Evolutionary conservation across 2,113 vertebrate species (phyloP).

Genomic region (Phaethon lepturus): DNA sequence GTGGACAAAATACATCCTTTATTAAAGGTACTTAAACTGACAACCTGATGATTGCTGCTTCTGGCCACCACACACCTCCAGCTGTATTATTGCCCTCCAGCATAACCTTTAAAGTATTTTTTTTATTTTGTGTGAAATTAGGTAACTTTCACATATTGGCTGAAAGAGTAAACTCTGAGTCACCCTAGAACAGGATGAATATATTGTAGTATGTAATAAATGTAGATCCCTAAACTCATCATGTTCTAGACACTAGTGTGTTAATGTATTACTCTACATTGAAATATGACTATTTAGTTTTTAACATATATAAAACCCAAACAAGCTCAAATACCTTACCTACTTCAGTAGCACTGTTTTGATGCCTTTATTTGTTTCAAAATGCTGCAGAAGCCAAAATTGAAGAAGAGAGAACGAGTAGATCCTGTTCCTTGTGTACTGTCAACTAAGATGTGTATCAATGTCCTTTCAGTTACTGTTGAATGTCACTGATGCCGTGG

Average conservation of each 20-base stretch:
- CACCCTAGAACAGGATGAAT: background rate
- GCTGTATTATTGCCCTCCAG: background rate
- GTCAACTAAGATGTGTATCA: background rate
- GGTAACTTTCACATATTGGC: background rate
- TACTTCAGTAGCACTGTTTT: background rate
- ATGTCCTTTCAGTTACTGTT: background rate
- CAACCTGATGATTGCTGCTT: background rate
- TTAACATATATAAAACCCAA: background rate
- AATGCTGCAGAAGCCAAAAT: background rate
- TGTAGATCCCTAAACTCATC: background rate
- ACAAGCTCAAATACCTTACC: background rate
- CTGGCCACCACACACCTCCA: background rate
- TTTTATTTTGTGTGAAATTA: background rate
- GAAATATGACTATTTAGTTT: background rate
- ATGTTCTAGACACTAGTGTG: background rate
- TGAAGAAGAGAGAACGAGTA: background rate
- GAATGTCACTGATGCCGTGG: background rate
- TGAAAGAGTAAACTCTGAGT: background rate
- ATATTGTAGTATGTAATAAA: background rate
- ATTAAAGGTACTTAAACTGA: conserved; percentile 84
- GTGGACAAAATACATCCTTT: conserved; percentile 99
- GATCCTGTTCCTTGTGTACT: conserved; percentile 1
- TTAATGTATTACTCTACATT: background rate
- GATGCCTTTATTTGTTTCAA: conserved; percentile 15
- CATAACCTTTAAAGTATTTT: background rate